Evolutionary conservation across 2,888 invertebrate species (phyloP), one percentile per base, ranked within the genome.

Genomic region (Campoletis raptor): DNA sequence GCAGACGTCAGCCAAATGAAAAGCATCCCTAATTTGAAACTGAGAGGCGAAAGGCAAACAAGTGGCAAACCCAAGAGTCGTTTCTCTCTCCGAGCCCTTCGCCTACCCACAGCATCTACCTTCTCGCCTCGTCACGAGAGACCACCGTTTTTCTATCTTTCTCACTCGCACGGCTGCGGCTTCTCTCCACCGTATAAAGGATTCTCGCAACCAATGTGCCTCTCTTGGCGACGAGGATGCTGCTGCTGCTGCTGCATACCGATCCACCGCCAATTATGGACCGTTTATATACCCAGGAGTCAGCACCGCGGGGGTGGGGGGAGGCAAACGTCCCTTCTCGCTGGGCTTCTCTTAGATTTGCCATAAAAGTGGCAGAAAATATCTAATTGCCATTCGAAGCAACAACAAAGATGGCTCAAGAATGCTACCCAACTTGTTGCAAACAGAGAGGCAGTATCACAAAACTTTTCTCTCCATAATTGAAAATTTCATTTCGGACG

Each of bases 21-120:
- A 94, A 94, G 93, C 93, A 93, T 93, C 93, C 92, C 93, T 94
- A 93, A 94, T 94, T 94, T 93, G 92, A 93, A 93, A 93, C 92
- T 91, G 92, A 93, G 93, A 93, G 90, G 91, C 92, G 90, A 91
- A 92, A 92, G 91, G 92, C 91, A 92, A 93, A 93, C 92, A 93
- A 93, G 92, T 92, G 90, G 90, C 91, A 90, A 91, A 90, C 88
- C 88, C 83, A 30, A 74, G 87, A 73, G 83, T 67, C 83, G 80
- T 86, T 85, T 77, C 52, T 87, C 87, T 85, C 86, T 79, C n/a
- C 21, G n/a, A 15, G 57, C 12, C 61, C 78, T 80, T 70, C 83
- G 36, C 78, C 52, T 52, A 61, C 77, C 57, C 45, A 40, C 66
- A 30, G 30, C 70, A n/a, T 52, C 72, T 54, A 54, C 52, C 52